Conservation (phyloP, 2,113 vertebrate genomes). For the Shinisaurus crocodilurus region DNA sequence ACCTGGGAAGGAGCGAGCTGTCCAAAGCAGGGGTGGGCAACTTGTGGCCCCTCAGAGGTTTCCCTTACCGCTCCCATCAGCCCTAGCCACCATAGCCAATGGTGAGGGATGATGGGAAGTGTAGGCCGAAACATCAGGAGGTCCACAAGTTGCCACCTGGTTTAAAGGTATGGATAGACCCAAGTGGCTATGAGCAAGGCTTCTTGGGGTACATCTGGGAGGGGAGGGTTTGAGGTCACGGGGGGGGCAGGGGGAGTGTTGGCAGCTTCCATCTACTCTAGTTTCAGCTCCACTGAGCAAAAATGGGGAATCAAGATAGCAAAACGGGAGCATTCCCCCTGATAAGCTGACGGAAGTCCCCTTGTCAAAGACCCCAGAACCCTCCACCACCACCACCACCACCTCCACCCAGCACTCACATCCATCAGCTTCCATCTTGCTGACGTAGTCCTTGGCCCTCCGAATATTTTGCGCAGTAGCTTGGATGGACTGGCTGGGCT, state of each 20-base stretch:
- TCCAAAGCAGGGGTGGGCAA: no score
- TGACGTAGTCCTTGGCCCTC: constrained; percentile 82
- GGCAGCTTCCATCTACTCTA: background rate
- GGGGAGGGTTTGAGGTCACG: background rate
- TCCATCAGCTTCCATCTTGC: constrained; percentile 80
- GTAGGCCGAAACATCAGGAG: no score
- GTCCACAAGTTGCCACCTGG: no score
- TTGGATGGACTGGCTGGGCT: constrained; percentile 76
- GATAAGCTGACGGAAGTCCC: background rate
- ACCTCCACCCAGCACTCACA: constrained; percentile 73
- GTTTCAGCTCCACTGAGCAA: background rate
- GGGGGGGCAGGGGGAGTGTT: background rate
- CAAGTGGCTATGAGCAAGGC: background rate
- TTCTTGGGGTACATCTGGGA: background rate
- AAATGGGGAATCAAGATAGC: background rate
- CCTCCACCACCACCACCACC: background rate
- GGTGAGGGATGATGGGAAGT: no score
- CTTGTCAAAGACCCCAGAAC: background rate
- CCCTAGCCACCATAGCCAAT: no score
- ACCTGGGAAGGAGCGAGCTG: background rate
- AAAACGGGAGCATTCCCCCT: background rate
- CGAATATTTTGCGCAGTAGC: constrained; percentile 79
- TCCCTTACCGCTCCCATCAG: background rate
- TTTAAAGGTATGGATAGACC: background rate
- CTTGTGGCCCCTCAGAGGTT: background rate